Conservation (phyloP, 2,888 invertebrate genomes). For the Caenorhabditis sp. region DNA sequence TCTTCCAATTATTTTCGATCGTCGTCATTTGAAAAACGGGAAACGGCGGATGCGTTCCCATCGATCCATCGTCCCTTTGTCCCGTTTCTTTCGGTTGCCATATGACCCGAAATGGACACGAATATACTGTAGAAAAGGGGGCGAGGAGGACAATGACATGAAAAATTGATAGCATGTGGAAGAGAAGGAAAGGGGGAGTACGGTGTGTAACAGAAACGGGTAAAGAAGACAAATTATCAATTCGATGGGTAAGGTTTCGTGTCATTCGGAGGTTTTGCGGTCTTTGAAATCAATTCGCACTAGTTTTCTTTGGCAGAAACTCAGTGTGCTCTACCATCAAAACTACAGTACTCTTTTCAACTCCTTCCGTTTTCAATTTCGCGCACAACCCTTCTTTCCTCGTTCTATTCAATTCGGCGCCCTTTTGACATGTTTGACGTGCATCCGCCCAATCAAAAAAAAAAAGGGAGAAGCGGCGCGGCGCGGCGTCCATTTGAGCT, state of each 20-base stretch:
- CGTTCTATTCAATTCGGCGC: slow-evolving; percentile 31
- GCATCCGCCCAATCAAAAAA: slow-evolving; percentile 38
- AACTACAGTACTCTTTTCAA: slow-evolving; percentile 12
- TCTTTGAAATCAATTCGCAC: not conserved
- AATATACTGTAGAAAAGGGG: slow-evolving; percentile 26
- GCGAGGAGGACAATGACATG: slow-evolving; percentile 28
- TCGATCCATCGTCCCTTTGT: slow-evolving; percentile 1
- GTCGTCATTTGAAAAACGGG: slow-evolving; percentile 18
- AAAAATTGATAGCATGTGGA: slow-evolving; percentile 29
- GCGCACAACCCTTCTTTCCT: not conserved
- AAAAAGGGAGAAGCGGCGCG: slow-evolving; percentile 22
- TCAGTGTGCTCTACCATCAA: not conserved
- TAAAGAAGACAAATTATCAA: slow-evolving; percentile 14
- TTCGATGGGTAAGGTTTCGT: too few relatives aligned
- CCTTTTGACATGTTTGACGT: slow-evolving; percentile 48
- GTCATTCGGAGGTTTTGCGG: too few relatives aligned
- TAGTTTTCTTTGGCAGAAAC: too few relatives aligned
- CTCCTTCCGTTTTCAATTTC: not conserved
- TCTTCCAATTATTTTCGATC: slow-evolving; percentile 26
- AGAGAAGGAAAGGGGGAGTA: slow-evolving; percentile 1
- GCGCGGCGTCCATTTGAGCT: not conserved
- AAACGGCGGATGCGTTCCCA: not conserved
- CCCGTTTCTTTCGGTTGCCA: slow-evolving; percentile 2
- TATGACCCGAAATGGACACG: slow-evolving; percentile 24
- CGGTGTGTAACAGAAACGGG: not conserved